Evolutionary conservation across 2,888 invertebrate species (phyloP), one percentile per base, ranked within the genome.

Genomic region (Ceriagrion tenellum): DNA sequence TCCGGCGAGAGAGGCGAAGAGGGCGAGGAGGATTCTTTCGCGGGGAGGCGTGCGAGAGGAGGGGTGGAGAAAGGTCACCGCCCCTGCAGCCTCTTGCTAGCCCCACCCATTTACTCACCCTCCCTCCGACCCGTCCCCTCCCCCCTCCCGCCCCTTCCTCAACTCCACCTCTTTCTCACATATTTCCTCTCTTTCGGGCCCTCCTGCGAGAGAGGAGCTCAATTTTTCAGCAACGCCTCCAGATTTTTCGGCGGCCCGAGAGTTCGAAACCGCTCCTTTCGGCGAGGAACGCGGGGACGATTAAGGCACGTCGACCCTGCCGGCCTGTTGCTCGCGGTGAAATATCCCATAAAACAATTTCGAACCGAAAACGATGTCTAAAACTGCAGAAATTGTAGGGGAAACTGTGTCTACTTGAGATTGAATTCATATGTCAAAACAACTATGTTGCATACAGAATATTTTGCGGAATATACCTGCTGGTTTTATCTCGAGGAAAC

Each of bases 31-130:
- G 18, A 81, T 81, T 81, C 81, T 81, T 81, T 12, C 12, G 35
- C 81, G 30, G 81, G 81, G 26, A 26, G 26, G 69, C 10, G 69
- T 8, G 6, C n/a, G 81, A 81, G 81, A 35, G 81, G 16, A 26
- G 4, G n/a, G 59, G 30, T 20, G 18, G 30, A 90, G 40, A 93
- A 47, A 93, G 93, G 93, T 93, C 93, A 93, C 63, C 93, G 93
- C 69, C 93, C 93, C 93, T 69, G 59, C 40, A 40, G 47, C 93
- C 69, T 91, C 91, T 63, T 59, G 2, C 2, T 16, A 13, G 10
- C 35, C 81, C 35, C 16, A 69, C 81, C 30, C 81, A 1, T 26
- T 13, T 35, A 16, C 35, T 81, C 81, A 13, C 35, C 69, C n/a
- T 35, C 35, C 81, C 16, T 35, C 35, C 81, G 2, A 1, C 69